A percentile compares a stretch with the other conserved stretches of the same genome.
Evolutionary conservation across 23 tunicate species (phyloP).

Genomic region (Trididemnum nubilum): DNA sequence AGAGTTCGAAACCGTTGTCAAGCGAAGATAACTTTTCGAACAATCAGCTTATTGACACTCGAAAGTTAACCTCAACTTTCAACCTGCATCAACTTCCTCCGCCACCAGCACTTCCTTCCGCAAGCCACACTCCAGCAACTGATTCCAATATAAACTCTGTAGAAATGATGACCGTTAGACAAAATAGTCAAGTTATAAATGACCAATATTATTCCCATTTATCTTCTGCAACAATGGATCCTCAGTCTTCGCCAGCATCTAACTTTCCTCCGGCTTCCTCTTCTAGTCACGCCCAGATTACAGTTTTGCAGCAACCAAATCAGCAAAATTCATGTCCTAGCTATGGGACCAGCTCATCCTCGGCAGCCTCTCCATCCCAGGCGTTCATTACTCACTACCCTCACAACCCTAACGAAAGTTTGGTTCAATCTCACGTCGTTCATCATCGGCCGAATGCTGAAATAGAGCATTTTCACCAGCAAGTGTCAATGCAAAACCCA

Average conservation of each 20-base stretch:
- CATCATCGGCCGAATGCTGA: slow-evolving; percentile 61
- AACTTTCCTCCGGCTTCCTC: not conserved
- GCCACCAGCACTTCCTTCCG: slow-evolving; percentile 27
- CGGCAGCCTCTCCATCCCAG: slow-evolving; percentile 49
- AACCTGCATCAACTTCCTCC: slow-evolving; percentile 35
- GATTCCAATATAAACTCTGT: not conserved
- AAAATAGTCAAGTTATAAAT: not conserved
- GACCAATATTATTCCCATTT: slow-evolving; percentile 16
- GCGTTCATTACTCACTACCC: slow-evolving; percentile 74
- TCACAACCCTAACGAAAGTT: slow-evolving; percentile 14
- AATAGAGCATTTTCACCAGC: slow-evolving; percentile 32
- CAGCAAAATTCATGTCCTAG: not conserved
- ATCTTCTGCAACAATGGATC: not conserved
- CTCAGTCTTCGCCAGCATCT: not conserved
- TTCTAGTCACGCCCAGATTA: not conserved
- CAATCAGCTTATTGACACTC: not conserved
- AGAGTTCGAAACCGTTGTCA: not conserved
- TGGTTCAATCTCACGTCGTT: slow-evolving; percentile 41
- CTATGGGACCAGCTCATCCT: not conserved
- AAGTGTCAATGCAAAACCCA: not conserved
- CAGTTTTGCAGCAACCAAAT: not conserved
- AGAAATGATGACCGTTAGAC: not conserved
- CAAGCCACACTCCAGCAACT: not conserved
- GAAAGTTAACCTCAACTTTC: not conserved
- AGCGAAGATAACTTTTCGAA: not conserved